Base-by-base conservation (phyloP, 2,888 invertebrate genomes). In the Lycaena phlaeas region DNA sequence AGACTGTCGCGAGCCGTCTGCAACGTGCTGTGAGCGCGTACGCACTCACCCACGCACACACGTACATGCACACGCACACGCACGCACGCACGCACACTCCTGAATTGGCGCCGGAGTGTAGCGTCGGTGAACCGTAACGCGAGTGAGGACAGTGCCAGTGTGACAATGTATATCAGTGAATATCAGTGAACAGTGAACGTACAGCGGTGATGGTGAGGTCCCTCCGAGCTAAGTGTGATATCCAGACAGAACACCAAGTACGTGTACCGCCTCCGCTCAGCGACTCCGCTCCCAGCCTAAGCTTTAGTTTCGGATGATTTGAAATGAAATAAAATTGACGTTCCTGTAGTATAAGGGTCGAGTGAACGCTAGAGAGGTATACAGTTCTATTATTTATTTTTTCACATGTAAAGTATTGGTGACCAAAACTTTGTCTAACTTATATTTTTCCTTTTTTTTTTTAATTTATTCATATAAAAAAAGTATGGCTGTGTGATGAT, bases 401-500 rank as follows among this genome's bases (percentile, higher is more conserved):
- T 36, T 26, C 50, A 55, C 57, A 65, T 34, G 34, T 34, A 30
- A 31, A 66, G 65, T 61, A 60, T 64, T 65, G 63, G 67, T 72
- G 76, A 71, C 81, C 75, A 76, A 79, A 77, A 73, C 64, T 64
- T 62, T 68, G 66, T 64, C 69, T 70, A 61, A 61, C 64, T 67
- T 71, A 66, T 61, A 58, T 54, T 51, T 46, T 50, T 44, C 38
- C 40, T 64, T 58, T 67, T 61, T 57, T 68, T 77, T 77, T 79
- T n/a, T n/a, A n/a, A 76, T 78, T 75, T 72, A 70, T 72, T 56
- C 77, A n/a, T n/a, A n/a, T n/a, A n/a, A n/a, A 45, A 51, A 51
- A 67, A 72, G 77, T 75, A 81, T 77, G 82, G 79, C 79, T 82
- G 79, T 81, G 81, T 78, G 74, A 79, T 64, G 68, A 53, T 59